These are phyloP conservation scores for Yponomeuta evonymella DNA, from an alignment of 2,888 invertebrate genomes.

Conservation along the genomic window DNA sequence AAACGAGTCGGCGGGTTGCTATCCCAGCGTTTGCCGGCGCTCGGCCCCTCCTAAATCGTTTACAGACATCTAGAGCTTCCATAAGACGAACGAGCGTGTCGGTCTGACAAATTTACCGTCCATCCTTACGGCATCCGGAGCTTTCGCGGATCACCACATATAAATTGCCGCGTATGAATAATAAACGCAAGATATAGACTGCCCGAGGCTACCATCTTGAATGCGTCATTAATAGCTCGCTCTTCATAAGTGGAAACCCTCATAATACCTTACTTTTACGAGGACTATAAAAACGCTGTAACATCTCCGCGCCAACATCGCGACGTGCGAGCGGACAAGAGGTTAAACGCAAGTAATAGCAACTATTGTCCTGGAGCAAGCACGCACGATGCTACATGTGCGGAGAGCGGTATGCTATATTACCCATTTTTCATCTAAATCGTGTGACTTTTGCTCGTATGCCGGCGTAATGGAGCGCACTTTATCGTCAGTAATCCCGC, in stretches of 20 bases:
- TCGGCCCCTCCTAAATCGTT: constrained; percentile 70
- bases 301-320: constrained; percentile 22
- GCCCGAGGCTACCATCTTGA: background rate
- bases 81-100: constrained; percentile 70
- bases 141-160: constrained; percentile 1
- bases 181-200: background rate
- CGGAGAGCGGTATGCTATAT: constrained; percentile 44
- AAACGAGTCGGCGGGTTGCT: constrained; percentile 25
- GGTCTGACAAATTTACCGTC: constrained; percentile 69
- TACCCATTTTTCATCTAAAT: constrained; percentile 58
- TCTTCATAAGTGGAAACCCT: constrained; percentile 19
- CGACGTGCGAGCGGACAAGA: constrained; percentile 23
- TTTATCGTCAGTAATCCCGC: constrained; percentile 54
- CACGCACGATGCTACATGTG: constrained; percentile 29
- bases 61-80: constrained; percentile 64
- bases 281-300: constrained; percentile 16
- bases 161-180: background rate
- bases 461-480: constrained; percentile 51
- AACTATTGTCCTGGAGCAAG: constrained; percentile 23
- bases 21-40: constrained; percentile 39
- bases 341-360: constrained; percentile 33
- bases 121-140: constrained; percentile 45
- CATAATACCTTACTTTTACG: constrained; percentile 16
- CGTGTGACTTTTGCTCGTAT: constrained; percentile 50
- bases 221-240: constrained; percentile 9